These are phyloP conservation scores for Oryzaephilus surinamensis DNA, from an alignment of 1,140 invertebrate species.

Conservation along the genomic window DNA sequence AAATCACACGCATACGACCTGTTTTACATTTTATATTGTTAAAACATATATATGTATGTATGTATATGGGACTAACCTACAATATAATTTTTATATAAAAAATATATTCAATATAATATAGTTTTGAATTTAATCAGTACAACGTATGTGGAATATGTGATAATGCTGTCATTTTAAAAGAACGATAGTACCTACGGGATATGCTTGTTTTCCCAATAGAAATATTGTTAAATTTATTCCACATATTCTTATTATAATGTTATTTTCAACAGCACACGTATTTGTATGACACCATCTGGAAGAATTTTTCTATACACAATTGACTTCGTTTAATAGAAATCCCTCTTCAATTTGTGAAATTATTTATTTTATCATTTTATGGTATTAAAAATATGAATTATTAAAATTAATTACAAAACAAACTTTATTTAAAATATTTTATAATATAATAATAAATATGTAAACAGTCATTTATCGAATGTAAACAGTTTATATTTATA, in stretches of 20 bases:
- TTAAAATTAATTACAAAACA: too few relatives aligned
- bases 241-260: slow-evolving; percentile 23
- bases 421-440: too few relatives aligned
- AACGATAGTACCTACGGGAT: slow-evolving; percentile 29
- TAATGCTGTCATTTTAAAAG: slow-evolving; percentile 30
- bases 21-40: slow-evolving; percentile 17
- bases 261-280: slow-evolving; percentile 8
- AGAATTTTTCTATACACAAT: too few relatives aligned
- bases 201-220: slow-evolving; percentile 24
- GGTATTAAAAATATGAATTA: too few relatives aligned
- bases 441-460: too few relatives aligned
- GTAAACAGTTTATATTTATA: too few relatives aligned
- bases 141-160: slow-evolving; percentile 23
- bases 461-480: too few relatives aligned
- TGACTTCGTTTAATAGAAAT: too few relatives aligned
- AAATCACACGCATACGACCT: slow-evolving; percentile 23
- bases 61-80: background rate
- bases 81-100: background rate
- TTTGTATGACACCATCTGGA: too few relatives aligned
- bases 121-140: slow-evolving; percentile 29
- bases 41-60: slow-evolving; percentile 17
- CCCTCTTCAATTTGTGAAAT: too few relatives aligned
- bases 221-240: slow-evolving; percentile 29
- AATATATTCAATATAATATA: slow-evolving; percentile 15
- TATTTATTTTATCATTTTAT: too few relatives aligned